Percentiles rank a stretch among this genome's conserved stretches.
These are phyloP conservation scores for Phyllostomus hastatus DNA, from an alignment of 2,113 vertebrate species.

Conservation along the genomic window DNA sequence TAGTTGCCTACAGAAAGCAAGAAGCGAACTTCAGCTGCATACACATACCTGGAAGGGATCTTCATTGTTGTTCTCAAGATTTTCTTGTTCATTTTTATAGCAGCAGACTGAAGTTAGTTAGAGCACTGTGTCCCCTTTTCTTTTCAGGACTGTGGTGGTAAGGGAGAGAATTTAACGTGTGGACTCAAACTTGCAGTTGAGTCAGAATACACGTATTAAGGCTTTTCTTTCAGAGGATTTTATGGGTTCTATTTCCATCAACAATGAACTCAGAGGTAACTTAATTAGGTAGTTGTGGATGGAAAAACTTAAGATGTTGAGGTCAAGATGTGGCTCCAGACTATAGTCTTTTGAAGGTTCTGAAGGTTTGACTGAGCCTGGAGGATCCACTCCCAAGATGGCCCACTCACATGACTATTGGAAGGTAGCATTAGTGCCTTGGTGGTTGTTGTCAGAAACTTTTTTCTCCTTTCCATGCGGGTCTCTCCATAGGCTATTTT, in stretches of 20 bases:
- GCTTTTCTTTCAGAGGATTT: not conserved
- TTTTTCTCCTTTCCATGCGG: not conserved
- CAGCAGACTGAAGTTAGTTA: not conserved
- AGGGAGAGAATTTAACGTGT: not conserved
- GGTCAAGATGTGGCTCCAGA: not conserved
- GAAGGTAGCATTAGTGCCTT: not conserved
- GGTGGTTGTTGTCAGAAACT: not conserved
- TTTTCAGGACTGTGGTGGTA: not conserved
- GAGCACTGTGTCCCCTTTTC: not conserved
- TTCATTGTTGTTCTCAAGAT: not conserved
- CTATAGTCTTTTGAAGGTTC: not conserved
- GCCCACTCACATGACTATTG: not conserved
- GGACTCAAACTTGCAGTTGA: not conserved
- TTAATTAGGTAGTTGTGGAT: not conserved
- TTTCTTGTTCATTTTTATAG: not conserved
- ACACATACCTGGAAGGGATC: not conserved
- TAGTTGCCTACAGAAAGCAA: not conserved
- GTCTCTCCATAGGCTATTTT: not conserved
- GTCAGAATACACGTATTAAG: not conserved
- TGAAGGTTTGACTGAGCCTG: not conserved
- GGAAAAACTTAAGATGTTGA: not conserved
- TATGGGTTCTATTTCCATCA: not conserved
- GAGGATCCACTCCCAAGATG: not conserved
- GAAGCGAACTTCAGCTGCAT: not conserved
- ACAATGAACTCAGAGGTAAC: not conserved